Percentiles rank a stretch among this genome's conserved stretches.
phyloP scores from a whole-genome alignment of 2,797 vertebrate genomes.

The Hoplostethus atlanticus region DNA sequence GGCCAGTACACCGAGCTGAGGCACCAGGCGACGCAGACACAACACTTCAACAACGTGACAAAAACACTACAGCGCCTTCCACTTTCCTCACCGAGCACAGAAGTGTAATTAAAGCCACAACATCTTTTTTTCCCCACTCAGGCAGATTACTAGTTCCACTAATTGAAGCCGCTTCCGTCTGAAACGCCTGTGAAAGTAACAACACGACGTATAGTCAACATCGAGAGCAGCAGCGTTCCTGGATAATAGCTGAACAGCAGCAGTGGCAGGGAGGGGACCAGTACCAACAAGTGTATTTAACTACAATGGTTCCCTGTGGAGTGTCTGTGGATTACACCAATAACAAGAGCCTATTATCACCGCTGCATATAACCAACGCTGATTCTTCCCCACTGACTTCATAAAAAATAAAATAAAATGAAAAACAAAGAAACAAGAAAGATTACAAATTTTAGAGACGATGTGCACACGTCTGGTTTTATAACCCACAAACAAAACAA shows the following conservation, averaged over 20 bases:
- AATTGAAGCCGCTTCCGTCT: not conserved
- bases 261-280: conserved; percentile 7
- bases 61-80: not conserved
- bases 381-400: conserved; percentile 42
- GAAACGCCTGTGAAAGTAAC: conserved; percentile 15
- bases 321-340: conserved; percentile 52
- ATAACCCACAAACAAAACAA: not conserved
- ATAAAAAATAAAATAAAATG: not conserved
- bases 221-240: conserved; percentile 28
- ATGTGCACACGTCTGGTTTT: not conserved
- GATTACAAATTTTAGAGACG: not conserved
- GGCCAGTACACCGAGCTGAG: not conserved
- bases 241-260: conserved; percentile 30
- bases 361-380: conserved; percentile 32
- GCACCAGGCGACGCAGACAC: not conserved
- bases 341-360: conserved; percentile 57
- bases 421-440: conserved; percentile 11
- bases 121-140: not conserved
- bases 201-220: not conserved
- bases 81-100: not conserved
- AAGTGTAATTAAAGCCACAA: not conserved
- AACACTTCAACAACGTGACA: not conserved
- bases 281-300: conserved; percentile 58
- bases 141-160: conserved; percentile 11
- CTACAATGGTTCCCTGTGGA: conserved; percentile 38